Percentiles rank a stretch among this genome's conserved stretches.
These are phyloP conservation scores for Nixonia krombeini DNA, from an alignment of 1,140 invertebrate genomes.

Conservation along the genomic window DNA sequence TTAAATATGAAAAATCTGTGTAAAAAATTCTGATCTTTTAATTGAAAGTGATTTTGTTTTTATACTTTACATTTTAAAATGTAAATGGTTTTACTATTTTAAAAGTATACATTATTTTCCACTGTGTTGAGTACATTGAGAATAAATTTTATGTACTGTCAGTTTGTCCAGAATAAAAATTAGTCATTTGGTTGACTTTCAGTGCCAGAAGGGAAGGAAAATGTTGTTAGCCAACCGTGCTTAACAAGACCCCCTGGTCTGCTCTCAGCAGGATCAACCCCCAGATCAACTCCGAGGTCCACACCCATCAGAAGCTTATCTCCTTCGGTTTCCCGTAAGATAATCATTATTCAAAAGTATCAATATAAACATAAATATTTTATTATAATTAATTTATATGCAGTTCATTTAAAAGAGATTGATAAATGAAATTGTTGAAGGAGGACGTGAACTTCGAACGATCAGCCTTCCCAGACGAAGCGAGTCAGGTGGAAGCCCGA, in stretches of 20 bases:
- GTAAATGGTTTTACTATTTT: not conserved
- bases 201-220: conserved; percentile 88
- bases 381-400: not conserved
- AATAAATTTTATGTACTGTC: too few species aligned
- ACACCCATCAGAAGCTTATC: conserved; percentile 81
- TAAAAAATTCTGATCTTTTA: too few species aligned
- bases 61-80: too few species aligned
- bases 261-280: conserved; percentile 79
- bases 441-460: conserved; percentile 57
- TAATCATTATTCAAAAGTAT: not conserved
- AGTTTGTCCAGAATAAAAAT: not conserved
- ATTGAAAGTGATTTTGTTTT: too few species aligned
- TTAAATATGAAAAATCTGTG: too few species aligned
- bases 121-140: too few species aligned
- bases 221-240: conserved; percentile 76
- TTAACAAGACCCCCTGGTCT: conserved; percentile 77
- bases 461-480: conserved; percentile 47
- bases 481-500: conserved; percentile 21
- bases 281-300: conserved; percentile 79
- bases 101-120: not conserved
- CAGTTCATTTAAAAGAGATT: conserved; percentile 33
- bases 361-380: conserved; percentile 1
- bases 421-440: too few species aligned
- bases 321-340: conserved; percentile 63
- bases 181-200: conserved; percentile 19